phyloP scores from a whole-genome alignment of 1,140 invertebrate species.

The Galleria mellonella region DNA sequence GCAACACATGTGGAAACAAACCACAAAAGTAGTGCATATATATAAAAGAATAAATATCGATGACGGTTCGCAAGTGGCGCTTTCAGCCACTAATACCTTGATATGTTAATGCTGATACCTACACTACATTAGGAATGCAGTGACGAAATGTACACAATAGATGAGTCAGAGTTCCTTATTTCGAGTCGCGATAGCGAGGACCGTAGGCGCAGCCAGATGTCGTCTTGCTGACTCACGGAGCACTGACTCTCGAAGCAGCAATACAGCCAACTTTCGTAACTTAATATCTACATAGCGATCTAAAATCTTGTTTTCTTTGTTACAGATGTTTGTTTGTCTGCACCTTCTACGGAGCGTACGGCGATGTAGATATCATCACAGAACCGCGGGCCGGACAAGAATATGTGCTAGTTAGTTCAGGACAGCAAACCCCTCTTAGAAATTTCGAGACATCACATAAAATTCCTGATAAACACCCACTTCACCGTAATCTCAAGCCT shows the following conservation, averaged over 20 bases:
- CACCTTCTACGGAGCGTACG: slow-evolving; percentile 31
- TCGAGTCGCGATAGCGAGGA: slow-evolving; percentile 15
- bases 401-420: slow-evolving; percentile 71
- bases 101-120: slow-evolving; percentile 16
- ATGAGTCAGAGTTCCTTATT: slow-evolving; percentile 47
- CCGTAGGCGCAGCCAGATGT: slow-evolving; percentile 43
- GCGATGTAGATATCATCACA: slow-evolving; percentile 73
- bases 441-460: slow-evolving; percentile 69
- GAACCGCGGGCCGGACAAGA: slow-evolving; percentile 73
- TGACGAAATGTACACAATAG: slow-evolving; percentile 34
- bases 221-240: slow-evolving; percentile 41
- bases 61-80: neutral
- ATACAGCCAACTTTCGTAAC: slow-evolving; percentile 27
- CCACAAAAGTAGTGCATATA: slow-evolving; percentile 13
- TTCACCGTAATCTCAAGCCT: slow-evolving; percentile 40
- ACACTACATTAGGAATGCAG: slow-evolving; percentile 23
- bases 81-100: slow-evolving; percentile 3
- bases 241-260: slow-evolving; percentile 21
- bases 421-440: slow-evolving; percentile 56
- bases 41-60: slow-evolving; percentile 4
- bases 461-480: slow-evolving; percentile 65
- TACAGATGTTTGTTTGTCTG: slow-evolving; percentile 64
- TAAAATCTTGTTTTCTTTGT: slow-evolving; percentile 36
- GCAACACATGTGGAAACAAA: slow-evolving; percentile 21
- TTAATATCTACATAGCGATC: slow-evolving; percentile 18